Conservation (phyloP, 2,888 invertebrate genomes). For the Lasioglossum figueresi region DNA sequence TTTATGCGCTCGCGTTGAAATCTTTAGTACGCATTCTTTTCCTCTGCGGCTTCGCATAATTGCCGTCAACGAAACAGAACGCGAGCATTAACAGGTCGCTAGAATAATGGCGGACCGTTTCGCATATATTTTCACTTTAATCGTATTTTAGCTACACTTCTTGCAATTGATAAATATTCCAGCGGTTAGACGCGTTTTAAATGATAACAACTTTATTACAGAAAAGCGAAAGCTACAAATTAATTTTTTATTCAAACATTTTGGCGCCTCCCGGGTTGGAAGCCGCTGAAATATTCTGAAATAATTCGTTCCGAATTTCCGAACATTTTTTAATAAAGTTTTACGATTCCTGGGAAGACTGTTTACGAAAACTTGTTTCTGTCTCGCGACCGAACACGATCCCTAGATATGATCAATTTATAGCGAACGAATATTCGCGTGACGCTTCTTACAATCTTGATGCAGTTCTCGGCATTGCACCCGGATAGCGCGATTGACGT, state of each 20-base stretch:
- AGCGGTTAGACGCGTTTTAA: too few species aligned
- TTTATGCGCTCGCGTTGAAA: neutral
- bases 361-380: neutral
- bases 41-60: neutral
- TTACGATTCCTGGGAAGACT: neutral
- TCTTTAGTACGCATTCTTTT: neutral
- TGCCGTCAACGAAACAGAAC: neutral
- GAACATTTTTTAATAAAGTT: neutral
- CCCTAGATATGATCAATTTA: neutral
- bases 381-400: neutral
- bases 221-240: too few species aligned
- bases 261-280: too few species aligned
- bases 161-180: too few species aligned
- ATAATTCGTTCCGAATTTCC: neutral
- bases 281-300: neutral
- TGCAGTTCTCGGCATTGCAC: neutral
- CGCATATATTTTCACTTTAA: neutral
- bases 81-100: neutral
- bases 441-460: neutral
- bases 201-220: too few species aligned
- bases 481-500: neutral
- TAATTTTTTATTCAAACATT: too few species aligned
- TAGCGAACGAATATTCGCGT: neutral
- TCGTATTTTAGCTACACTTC: too few species aligned
- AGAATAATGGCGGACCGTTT: neutral